Evolutionary conservation across 2,888 invertebrate genomes (phyloP), one percentile per base, ranked within the genome.

Genomic region (Agrotis exclamationis): DNA sequence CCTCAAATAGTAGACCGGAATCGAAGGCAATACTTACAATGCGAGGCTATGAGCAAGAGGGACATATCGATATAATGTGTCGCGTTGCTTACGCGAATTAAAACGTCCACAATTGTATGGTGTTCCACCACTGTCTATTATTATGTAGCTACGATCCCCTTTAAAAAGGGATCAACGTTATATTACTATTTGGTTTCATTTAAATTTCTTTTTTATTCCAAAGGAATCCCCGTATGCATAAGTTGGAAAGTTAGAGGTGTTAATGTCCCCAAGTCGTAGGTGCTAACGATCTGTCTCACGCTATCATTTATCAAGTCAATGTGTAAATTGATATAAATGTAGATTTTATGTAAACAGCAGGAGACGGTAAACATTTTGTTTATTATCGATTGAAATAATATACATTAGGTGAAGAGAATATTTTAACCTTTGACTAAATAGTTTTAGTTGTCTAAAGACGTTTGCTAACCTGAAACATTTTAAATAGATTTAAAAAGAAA

Each of bases 321-420:
- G 74, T 79, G 60, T 65, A 24, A 76, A 79, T 56, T 76, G 60
- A 74, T 65, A 65, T 65, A 53, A 63, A 79, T 63, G 73, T 73
- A 65, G 13, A 45, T 66, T 65, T 62, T 16, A 48, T 60, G 18
- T 62, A 79, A 62, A 73, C 44, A 53, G 3, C 44, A 18, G n/a
- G 14, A 48, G 50, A 65, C 51, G 20, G 50, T 18, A 50, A 66
- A 73, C 24, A 72, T 72, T 50, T 39, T 63, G 20, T 45, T 59
- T 39, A 50, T 47, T 22, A 54, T 74, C 14, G 28, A n/a, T 22
- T 70, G 18, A 24, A 77, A 70, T 14, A 63, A 70, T 14, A 24
- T 18, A 13, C 5, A 33, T 20, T 24, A 50, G 24, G 11, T 33
- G 14, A 14, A 13, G 22, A 9, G n/a, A 62, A 62, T 56, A 11